phyloP scores from a whole-genome alignment of 2,113 vertebrate genomes.

The Megatriorchis doriae region DNA sequence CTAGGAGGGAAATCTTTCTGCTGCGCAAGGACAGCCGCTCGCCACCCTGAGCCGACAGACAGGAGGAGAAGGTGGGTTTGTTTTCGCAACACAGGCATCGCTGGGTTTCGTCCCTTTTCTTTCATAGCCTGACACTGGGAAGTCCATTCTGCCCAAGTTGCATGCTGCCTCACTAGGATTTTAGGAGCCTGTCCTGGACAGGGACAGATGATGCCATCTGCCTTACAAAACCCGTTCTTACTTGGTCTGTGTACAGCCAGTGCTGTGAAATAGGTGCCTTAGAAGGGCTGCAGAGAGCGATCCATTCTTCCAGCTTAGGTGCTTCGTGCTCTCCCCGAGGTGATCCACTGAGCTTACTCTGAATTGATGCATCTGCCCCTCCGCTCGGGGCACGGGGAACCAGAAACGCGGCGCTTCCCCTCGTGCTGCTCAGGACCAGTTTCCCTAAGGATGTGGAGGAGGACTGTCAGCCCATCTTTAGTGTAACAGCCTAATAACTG shows the following conservation, averaged over 20 bases:
- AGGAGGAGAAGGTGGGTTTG: neutral
- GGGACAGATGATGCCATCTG: neutral
- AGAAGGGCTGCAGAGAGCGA: neutral
- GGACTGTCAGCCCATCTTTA: neutral
- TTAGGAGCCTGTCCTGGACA: neutral
- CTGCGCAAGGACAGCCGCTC: neutral
- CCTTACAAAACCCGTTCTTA: neutral
- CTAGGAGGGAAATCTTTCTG: neutral
- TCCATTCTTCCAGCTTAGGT: neutral
- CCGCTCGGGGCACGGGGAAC: neutral
- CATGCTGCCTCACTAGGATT: neutral
- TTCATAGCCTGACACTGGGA: neutral
- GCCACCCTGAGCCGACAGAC: neutral
- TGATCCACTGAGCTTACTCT: neutral
- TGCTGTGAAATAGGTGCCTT: neutral
- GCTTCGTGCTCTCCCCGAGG: neutral
- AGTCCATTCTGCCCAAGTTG: neutral
- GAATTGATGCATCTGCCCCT: neutral
- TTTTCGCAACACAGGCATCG: neutral
- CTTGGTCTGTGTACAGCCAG: neutral
- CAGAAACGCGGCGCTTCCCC: neutral
- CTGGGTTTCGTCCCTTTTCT: neutral
- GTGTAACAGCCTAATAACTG: neutral
- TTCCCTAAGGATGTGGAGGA: neutral
- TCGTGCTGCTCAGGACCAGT: neutral